A percentile compares a stretch with the other conserved stretches of the same genome.
Conservation (phyloP, 2,888 invertebrate genomes). For the Himalopsyche japonica region DNA sequence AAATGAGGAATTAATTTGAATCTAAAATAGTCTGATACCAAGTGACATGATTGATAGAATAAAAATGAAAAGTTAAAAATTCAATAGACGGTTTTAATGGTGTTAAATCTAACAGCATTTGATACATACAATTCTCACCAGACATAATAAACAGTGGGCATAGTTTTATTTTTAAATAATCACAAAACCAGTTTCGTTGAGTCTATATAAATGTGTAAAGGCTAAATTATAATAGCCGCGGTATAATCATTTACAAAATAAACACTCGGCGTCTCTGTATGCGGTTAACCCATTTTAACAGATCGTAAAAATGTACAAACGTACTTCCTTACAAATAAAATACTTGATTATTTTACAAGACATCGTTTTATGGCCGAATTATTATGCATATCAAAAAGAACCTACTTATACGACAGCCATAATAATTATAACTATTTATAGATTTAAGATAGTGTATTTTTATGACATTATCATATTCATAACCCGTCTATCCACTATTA, state of each 20-base stretch:
- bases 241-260: constrained; percentile 22
- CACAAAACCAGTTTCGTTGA: background rate
- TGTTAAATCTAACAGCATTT: background rate
- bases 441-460: background rate
- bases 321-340: background rate
- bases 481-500: no score
- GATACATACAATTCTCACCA: background rate
- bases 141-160: background rate
- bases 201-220: background rate
- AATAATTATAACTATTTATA: background rate
- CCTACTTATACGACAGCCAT: background rate
- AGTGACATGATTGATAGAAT: no score
- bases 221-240: constrained; percentile 5
- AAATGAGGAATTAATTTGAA: no score
- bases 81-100: background rate
- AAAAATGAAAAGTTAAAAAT: no score
- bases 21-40: no score
- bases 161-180: background rate
- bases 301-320: constrained; percentile 19
- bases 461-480: background rate
- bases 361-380: background rate
- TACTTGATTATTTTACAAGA: background rate
- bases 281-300: constrained; percentile 25
- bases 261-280: constrained; percentile 7
- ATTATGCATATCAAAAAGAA: background rate